Base-by-base conservation (phyloP, 1,140 invertebrate genomes). In the Choristoneura fumiferana region DNA sequence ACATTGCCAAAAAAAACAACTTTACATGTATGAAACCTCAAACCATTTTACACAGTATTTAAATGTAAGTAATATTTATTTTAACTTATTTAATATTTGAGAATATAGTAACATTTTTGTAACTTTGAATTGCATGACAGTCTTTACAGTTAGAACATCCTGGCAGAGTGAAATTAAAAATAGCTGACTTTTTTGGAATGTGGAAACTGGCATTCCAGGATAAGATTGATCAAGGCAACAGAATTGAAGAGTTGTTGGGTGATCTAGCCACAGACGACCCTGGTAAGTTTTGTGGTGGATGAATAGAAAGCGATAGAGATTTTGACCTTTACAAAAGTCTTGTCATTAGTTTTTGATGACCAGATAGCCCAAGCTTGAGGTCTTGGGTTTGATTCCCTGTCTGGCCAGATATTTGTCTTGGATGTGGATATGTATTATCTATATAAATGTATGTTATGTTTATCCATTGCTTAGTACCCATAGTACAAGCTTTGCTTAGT, bases 141-240 rank as follows among this genome's bases (percentile, higher is more conserved):
- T 62, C 67, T 1, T 67, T 88, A 43, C 58, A 87, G 65, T 62
- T 68, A 13, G 39, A 77, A 57, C 66, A 82, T 66, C 76, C 78
- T 22, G 55, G 67, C 12, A 73, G 74, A 67, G 54, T 86, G 8
- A 71, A 71, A 38, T 78, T 78, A 54, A 86, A 83, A 72, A 60
- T 79, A 55, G 90, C 79, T n/a, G 91, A 92, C 65, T 90, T 92
- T 54, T 89, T 92, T 58, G 81, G 75, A 15, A 81, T 92, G 66
- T 90, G 90, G 86, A 92, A 91, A 63, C 49, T 91, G 58, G 87
- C 85, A 8, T 92, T 86, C 67, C 79, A 88, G 80, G 92, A 93
- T 65, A 92, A 91, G 75, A 81, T 91, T 66, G 91, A 92, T 57
- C 80, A 87, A 60, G 91, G 91, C 12, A 84, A 84, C 54, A 82